Evolutionary conservation across 2,797 vertebrate genomes (phyloP).

Genomic region (Sus cebifrons): DNA sequence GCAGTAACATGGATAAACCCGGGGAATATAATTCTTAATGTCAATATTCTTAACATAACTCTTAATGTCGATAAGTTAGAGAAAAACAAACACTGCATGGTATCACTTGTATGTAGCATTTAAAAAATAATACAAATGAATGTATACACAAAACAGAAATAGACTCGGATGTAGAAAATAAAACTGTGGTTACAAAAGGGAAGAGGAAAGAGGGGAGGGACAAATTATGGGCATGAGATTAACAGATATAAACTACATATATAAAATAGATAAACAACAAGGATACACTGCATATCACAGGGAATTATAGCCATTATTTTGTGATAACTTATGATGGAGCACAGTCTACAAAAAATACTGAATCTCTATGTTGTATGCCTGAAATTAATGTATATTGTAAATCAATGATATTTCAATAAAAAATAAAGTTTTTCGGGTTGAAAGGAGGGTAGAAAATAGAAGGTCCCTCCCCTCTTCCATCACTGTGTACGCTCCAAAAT

Average conservation of each 20-base stretch:
- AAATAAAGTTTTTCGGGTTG: conserved; percentile 35
- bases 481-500: background rate
- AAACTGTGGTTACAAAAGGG: background rate
- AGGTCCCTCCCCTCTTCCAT: background rate
- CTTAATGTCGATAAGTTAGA: background rate
- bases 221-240: background rate
- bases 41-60: background rate
- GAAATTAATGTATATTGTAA: background rate
- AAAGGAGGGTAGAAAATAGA: conserved; percentile 28
- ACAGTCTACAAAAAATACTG: background rate
- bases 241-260: background rate
- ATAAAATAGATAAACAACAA: background rate
- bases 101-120: background rate
- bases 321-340: background rate
- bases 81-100: background rate
- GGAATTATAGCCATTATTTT: background rate
- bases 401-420: background rate
- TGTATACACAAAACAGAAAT: background rate
- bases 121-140: background rate
- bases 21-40: background rate
- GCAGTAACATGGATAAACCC: background rate
- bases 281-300: background rate
- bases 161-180: background rate
- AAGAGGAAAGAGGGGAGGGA: background rate
- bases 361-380: background rate